phyloP scores from a whole-genome alignment of 2,888 invertebrate species.

The Muschampia plurimacula region DNA sequence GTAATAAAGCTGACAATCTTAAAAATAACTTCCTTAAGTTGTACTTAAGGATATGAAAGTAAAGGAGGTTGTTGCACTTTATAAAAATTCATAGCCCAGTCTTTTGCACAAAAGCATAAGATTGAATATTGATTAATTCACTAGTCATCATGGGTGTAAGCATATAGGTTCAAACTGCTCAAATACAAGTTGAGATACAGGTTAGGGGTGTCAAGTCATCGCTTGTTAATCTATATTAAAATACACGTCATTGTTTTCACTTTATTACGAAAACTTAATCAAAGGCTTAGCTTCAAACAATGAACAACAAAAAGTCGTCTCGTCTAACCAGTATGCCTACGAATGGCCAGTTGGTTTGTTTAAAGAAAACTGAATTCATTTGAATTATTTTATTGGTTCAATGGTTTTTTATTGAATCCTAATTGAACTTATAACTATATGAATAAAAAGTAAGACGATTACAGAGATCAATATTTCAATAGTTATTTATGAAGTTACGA shows the following conservation, averaged over 20 bases:
- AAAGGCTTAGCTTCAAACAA: conserved; percentile 52
- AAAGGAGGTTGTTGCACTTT: not conserved
- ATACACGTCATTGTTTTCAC: conserved; percentile 80
- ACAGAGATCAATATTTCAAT: not conserved
- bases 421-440: not conserved
- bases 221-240: conserved; percentile 83
- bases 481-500: too few species aligned
- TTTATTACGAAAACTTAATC: conserved; percentile 74
- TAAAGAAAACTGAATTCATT: conserved; percentile 23
- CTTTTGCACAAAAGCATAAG: conserved; percentile 28
- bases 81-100: not conserved
- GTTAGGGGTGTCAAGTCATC: conserved; percentile 78
- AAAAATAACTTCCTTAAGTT: too few species aligned
- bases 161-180: conserved; percentile 7
- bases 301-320: conserved; percentile 30
- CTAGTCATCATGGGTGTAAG: conserved; percentile 6
- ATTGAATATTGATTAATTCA: conserved; percentile 19
- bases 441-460: not conserved
- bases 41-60: too few species aligned
- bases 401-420: not conserved
- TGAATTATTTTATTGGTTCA: conserved; percentile 15
- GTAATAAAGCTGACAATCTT: conserved; percentile 44
- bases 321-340: conserved; percentile 34
- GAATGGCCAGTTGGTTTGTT: conserved; percentile 37
- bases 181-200: conserved; percentile 37